Percentiles rank a stretch among this genome's conserved stretches.
Evolutionary conservation across 53 echinoderm and acorn worm genomes (phyloP).

Genomic region (Zoroaster sp.): DNA sequence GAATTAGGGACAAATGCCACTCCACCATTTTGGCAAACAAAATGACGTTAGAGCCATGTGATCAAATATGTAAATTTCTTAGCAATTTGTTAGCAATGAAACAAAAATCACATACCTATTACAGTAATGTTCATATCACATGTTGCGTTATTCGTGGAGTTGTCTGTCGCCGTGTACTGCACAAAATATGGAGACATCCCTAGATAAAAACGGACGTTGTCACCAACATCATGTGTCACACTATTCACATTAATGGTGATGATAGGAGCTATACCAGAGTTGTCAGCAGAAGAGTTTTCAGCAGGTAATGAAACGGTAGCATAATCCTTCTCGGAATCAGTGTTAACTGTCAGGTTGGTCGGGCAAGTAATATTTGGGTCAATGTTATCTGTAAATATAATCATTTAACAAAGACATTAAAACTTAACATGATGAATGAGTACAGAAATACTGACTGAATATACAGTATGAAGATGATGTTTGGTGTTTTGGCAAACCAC

Average conservation of each 20-base stretch:
- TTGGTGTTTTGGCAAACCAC: no score
- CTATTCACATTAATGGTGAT: not conserved
- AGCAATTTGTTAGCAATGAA: not conserved
- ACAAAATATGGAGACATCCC: not conserved
- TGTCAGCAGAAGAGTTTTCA: not conserved
- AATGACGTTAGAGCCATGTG: no score
- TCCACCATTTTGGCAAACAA: no score
- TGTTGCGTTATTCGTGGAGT: not conserved
- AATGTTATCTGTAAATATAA: conserved; percentile 9
- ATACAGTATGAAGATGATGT: no score
- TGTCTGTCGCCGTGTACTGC: conserved; percentile 3
- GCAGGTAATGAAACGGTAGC: not conserved
- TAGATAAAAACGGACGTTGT: not conserved
- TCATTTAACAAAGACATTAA: no score
- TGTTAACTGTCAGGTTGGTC: not conserved
- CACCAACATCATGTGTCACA: not conserved
- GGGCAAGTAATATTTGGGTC: not conserved
- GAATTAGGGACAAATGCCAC: no score
- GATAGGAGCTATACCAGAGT: not conserved
- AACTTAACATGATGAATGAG: no score
- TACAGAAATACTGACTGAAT: no score
- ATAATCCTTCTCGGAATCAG: not conserved
- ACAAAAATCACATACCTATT: not conserved
- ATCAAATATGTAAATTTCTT: not conserved
- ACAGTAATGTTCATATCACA: not conserved